Base-by-base conservation (phyloP, 2,888 invertebrate genomes). In the Stictocephala bisonia region DNA sequence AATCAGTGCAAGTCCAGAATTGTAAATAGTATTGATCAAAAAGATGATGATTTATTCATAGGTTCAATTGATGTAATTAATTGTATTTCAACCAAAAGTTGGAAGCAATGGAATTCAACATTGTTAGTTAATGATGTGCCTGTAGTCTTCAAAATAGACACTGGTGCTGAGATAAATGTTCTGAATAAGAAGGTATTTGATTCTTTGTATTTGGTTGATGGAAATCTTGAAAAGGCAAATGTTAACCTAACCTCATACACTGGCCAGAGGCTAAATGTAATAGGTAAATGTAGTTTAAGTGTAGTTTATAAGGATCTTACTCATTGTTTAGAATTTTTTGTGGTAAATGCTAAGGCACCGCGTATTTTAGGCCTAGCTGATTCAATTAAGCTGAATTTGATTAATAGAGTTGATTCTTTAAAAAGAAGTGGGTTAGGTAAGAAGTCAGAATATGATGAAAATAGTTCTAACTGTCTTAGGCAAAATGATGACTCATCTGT, bases 111-210 rank as follows among this genome's bases (percentile, higher is more conserved):
- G 68, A 69, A 51, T 76, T 51, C 58, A 68, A 48, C 40, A 6
- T 60, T 51, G 1, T 50, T 20, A 7, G 60, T 73, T 29, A 29
- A 44, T 22, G 44, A 27, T 58, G 24, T 20, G 9, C 26, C 24
- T 24, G 26, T 70, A 18, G 41, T 31, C 18, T 73, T 73, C 50
- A 70, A 73, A 31, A 18, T 73, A 15, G 70, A 73, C 18, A 50
- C 70, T 9, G 71, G 74, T 35, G 58, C 60, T n/a, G 64, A 66
- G 26, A 27, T 64, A n/a, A 20, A 71, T 27, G 71, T 74, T 40
- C 44, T 74, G 15, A 64, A 71, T 18, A 41, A 53, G 48, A 71
- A 50, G 44, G 48, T 66, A 1, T 71, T 71, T 50, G 41, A 71
- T 18, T 1, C 13, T 11, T 50, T 41, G 27, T 56, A 31, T 56